These are phyloP conservation scores for Tuta absoluta DNA, from an alignment of 2,888 invertebrate genomes.

Conservation along the genomic window DNA sequence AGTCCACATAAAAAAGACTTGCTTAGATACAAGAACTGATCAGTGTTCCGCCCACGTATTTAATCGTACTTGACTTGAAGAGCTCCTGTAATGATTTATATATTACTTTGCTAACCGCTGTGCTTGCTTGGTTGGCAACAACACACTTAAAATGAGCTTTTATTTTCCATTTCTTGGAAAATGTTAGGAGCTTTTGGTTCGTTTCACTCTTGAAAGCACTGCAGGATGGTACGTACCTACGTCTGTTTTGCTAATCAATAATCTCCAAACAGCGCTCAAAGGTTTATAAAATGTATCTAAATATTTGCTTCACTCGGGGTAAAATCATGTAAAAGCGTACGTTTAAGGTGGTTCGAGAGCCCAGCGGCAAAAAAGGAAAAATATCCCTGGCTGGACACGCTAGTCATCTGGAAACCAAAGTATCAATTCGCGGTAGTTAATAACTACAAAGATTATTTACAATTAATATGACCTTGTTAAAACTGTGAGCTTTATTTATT, in stretches of 20 bases:
- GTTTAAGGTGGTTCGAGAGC: no score
- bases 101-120: not conserved
- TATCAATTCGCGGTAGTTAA: no score
- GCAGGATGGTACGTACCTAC: not conserved
- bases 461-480: no score
- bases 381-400: no score
- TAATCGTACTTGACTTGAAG: not conserved
- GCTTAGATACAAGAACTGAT: not conserved
- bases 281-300: not conserved
- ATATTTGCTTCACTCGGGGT: not conserved
- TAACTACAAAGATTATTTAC: no score
- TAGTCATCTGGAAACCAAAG: no score
- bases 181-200: not conserved
- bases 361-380: no score
- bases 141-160: not conserved
- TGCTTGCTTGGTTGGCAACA: constrained; percentile 8
- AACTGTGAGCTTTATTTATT: no score
- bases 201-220: not conserved
- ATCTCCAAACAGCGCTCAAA: no score
- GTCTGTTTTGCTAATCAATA: no score
- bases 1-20: not conserved
- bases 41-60: not conserved
- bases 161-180: not conserved
- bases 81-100: not conserved
- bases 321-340: no score